These are phyloP conservation scores for Coccyzus lansbergi DNA, from an alignment of 2,797 vertebrate species.

Conservation along the genomic window DNA sequence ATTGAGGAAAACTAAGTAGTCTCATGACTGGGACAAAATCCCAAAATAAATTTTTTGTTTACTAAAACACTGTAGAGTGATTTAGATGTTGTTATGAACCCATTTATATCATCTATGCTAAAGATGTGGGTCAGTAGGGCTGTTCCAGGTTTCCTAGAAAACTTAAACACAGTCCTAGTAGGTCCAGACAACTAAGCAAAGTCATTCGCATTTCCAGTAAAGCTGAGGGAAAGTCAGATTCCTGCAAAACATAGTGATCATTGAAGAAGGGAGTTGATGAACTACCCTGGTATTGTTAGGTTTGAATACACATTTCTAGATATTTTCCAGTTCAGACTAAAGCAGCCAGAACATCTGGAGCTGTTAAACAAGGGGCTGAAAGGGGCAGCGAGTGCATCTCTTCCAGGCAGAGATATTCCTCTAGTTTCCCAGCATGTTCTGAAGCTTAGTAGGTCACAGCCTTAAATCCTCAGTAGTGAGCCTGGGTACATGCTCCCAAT, in stretches of 20 bases:
- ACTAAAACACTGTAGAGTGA: background rate
- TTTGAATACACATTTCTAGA: background rate
- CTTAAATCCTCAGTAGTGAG: background rate
- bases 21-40: background rate
- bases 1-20: conserved; percentile 10
- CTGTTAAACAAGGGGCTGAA: accelerated
- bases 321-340: background rate
- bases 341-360: background rate
- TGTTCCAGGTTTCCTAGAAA: conserved; percentile 13
- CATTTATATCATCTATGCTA: accelerated
- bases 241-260: accelerated
- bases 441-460: background rate
- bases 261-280: accelerated
- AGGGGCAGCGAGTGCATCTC: background rate
- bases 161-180: background rate
- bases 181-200: background rate
- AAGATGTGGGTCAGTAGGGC: conserved; percentile 21
- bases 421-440: background rate
- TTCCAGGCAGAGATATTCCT: background rate
- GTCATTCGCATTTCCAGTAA: background rate
- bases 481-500: accelerated
- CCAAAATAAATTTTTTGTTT: conserved; percentile 42
- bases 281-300: background rate
- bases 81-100: background rate
- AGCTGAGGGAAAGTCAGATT: background rate